Conservation (phyloP, 2,797 vertebrate genomes). For the Gila robusta region DNA sequence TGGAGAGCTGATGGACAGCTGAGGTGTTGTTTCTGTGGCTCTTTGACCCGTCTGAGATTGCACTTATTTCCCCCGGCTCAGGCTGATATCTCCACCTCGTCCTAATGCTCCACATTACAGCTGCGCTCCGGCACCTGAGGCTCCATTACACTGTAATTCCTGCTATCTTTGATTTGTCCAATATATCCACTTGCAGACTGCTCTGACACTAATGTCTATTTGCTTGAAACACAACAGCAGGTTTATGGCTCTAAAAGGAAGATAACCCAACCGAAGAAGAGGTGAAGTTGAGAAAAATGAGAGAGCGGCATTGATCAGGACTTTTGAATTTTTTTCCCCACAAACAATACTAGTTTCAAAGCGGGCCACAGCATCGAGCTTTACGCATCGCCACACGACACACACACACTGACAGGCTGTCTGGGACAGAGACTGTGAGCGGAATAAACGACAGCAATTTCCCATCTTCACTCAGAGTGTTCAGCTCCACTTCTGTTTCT, state of each 20-base stretch:
- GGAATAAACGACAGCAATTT: conserved; percentile 7
- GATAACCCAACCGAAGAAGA: conserved; percentile 47
- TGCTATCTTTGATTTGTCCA: conserved; percentile 73
- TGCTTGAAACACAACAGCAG: conserved; percentile 68
- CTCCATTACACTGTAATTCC: conserved; percentile 64
- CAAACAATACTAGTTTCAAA: neutral
- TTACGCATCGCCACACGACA: neutral
- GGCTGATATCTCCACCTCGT: conserved; percentile 71
- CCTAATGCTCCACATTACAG: conserved; percentile 76
- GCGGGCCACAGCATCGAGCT: neutral
- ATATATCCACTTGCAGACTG: conserved; percentile 75
- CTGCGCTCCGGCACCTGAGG: conserved; percentile 73
- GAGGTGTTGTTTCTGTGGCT: conserved; percentile 78
- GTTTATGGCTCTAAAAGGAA: conserved; percentile 73
- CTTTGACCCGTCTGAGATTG: conserved; percentile 81
- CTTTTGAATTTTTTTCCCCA: neutral
- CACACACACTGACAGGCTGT: neutral
- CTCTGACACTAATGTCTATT: conserved; percentile 79
- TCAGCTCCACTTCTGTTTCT: neutral
- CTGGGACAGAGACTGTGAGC: neutral
- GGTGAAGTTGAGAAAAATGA: neutral
- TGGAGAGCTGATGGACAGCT: conserved; percentile 74
- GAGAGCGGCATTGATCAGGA: neutral
- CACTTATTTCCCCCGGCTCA: conserved; percentile 83
- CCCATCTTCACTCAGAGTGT: neutral